phyloP scores from a whole-genome alignment of 2,888 invertebrate species.

The Strigamia crassipes region DNA sequence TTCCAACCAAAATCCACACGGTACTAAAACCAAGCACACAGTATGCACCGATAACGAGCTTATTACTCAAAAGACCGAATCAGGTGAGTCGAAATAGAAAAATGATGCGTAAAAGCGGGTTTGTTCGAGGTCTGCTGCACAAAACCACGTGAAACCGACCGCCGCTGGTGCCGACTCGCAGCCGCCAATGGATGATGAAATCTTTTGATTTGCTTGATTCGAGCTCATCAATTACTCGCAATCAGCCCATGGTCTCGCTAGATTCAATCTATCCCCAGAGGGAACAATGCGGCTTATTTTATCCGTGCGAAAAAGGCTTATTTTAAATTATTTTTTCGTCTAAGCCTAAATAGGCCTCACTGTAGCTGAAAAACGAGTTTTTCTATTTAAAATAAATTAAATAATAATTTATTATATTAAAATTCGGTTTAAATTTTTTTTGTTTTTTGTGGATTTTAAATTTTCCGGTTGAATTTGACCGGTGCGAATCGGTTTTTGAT shows the following conservation, averaged over 20 bases:
- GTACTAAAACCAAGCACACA: neutral
- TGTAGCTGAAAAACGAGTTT: neutral
- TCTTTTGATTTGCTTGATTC: neutral
- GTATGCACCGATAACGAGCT: constrained; percentile 10
- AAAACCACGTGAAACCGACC: constrained; percentile 16
- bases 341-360: neutral
- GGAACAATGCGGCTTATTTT: neutral
- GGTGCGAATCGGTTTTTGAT: neutral
- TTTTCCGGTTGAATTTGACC: neutral
- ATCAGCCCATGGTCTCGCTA: neutral
- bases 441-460: no score
- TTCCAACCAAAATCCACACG: constrained; percentile 35
- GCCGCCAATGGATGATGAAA: constrained; percentile 18
- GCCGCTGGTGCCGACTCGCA: constrained; percentile 6
- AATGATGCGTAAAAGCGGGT: neutral
- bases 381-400: no score
- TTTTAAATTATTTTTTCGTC: neutral
- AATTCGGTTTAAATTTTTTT: no score
- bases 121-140: neutral
- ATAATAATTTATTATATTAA: no score
- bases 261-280: neutral
- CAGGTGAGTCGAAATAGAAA: neutral
- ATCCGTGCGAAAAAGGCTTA: neutral
- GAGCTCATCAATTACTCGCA: neutral
- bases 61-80: neutral